A percentile compares a stretch with the other conserved stretches of the same genome.
These are phyloP conservation scores for Mus spretus DNA, from an alignment of 2,797 vertebrate species.

Conservation along the genomic window DNA sequence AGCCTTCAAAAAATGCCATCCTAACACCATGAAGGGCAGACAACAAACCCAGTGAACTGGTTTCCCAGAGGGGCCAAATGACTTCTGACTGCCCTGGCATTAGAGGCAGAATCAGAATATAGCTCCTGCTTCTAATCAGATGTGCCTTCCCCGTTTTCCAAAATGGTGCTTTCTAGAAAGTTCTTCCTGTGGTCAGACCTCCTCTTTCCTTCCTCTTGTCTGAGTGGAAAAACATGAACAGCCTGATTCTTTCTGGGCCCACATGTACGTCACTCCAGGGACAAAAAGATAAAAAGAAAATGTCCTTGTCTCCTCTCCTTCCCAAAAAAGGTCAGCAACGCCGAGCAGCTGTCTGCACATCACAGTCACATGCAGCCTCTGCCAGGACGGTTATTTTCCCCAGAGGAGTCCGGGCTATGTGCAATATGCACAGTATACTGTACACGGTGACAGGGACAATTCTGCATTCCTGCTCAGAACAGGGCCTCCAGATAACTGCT, in stretches of 20 bases:
- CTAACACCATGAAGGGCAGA: not conserved
- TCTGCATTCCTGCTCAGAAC: not conserved
- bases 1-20: not conserved
- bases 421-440: not conserved
- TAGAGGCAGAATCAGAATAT: not conserved
- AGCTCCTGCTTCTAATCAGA: not conserved
- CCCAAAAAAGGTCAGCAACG: conserved; percentile 54
- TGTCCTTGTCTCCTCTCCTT: conserved; percentile 51
- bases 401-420: not conserved
- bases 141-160: not conserved
- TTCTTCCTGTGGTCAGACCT: not conserved
- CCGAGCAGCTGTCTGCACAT: not conserved
- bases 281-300: conserved; percentile 21
- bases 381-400: not conserved
- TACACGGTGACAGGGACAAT: not conserved
- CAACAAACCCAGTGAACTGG: accelerated
- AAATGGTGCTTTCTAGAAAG: conserved; percentile 62
- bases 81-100: not conserved
- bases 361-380: not conserved
- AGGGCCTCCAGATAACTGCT: not conserved
- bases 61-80: not conserved
- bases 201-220: not conserved
- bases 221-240: conserved; percentile 8
- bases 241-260: not conserved
- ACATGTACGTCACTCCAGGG: conserved; percentile 29